Evolutionary conservation across 1,140 invertebrate species (phyloP).

Genomic region (Zaprionus tsacasi): DNA sequence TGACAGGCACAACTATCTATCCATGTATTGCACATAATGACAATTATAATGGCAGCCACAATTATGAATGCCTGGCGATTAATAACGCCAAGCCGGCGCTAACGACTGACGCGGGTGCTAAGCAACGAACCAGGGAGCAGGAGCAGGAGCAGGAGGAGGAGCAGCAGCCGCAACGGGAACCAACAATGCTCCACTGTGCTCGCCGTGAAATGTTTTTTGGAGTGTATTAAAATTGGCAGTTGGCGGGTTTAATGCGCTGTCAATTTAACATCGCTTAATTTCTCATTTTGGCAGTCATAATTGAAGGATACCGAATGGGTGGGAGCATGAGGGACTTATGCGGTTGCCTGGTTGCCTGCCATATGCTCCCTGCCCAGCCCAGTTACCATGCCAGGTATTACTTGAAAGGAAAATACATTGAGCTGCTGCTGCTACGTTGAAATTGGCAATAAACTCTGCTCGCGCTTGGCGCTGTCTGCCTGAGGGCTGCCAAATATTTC

Average conservation of each 20-base stretch:
- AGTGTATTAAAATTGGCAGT: constrained; percentile 68
- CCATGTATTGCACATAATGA: constrained; percentile 78
- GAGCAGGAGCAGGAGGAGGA: constrained; percentile 14
- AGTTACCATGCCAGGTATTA: background rate
- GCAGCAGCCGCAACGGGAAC: constrained; percentile 24
- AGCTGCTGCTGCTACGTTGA: background rate
- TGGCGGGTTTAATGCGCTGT: constrained; percentile 55
- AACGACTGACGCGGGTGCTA: constrained; percentile 25
- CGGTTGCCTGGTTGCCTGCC: constrained; percentile 24
- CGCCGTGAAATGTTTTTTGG: constrained; percentile 62
- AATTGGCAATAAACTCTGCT: background rate
- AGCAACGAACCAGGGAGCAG: constrained; percentile 33
- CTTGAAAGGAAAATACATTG: constrained; percentile 1
- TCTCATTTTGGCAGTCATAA: constrained; percentile 52
- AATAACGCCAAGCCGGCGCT: constrained; percentile 62
- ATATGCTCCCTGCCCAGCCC: constrained; percentile 20
- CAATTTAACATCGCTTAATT: constrained; percentile 75
- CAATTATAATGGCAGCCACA: constrained; percentile 81
- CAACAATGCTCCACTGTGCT: constrained; percentile 11
- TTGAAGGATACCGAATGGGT: constrained; percentile 12
- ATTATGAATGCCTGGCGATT: constrained; percentile 81
- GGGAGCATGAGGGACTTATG: constrained; percentile 7
- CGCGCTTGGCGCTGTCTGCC: background rate
- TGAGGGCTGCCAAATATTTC: background rate
- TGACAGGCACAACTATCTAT: constrained; percentile 77